Evolutionary conservation across 2,797 vertebrate genomes (phyloP), one percentile per base, ranked within the genome.

Genomic region (Chelmon rostratus): DNA sequence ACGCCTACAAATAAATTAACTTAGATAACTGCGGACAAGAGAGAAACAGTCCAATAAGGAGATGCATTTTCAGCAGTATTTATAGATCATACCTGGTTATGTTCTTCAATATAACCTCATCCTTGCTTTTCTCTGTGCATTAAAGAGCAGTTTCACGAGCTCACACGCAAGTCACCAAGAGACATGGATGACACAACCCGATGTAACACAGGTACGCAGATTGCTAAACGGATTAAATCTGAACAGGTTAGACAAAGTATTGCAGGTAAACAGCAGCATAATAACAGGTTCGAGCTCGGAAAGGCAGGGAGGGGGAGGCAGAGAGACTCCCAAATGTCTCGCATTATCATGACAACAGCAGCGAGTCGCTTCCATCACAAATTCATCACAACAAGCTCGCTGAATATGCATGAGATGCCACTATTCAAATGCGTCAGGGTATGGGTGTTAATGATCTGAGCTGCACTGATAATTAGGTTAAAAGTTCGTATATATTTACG

Each of bases 281-380:
- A 91, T 85, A 88, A 90, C 84, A 81, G 76, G 81, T 79, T 68
- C 38, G 59, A 82, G 69, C n/a, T 25, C 15, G 56, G 46, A 50
- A 21, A 6, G 56, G 19, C 5, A 8, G 37, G 16, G 28, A 38
- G 49, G 59, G 11, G 10, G 23, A 53, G 68, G 16, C 70, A 54
- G 12, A 35, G 21, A 81, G 74, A 81, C 77, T 73, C 86, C 68
- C 64, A 82, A 86, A 76, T 84, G 86, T 66, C 80, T 61, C 38
- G 59, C 71, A 93, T 93, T 93, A 93, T 91, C 88, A 92, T 93
- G 78, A 91, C 90, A 94, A 93, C 88, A 85, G 78, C 59, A 81
- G 87, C 50, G 78, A 69, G 73, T 80, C 85, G 83, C 75, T 61
- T 23, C 69, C 81, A 88, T 85, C 81, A 64, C 81, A 81, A 70